These are phyloP conservation scores for Serranus cabrilla DNA, from an alignment of 2,797 vertebrate species.

Conservation along the genomic window DNA sequence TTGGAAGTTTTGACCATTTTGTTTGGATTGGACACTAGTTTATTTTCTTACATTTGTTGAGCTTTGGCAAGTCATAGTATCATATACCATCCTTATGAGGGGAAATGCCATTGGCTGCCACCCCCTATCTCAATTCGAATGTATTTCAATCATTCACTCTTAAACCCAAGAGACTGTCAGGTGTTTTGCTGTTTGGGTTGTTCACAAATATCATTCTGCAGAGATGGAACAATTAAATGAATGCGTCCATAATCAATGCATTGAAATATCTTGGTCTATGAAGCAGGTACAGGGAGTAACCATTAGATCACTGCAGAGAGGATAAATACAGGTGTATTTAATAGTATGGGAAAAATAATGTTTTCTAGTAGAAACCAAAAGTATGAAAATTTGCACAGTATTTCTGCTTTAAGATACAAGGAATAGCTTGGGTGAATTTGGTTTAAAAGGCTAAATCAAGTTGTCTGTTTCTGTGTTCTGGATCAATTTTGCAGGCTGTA, in stretches of 20 bases:
- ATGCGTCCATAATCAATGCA: slow-evolving; percentile 36
- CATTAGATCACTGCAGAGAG: too few species aligned
- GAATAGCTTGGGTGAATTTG: neutral
- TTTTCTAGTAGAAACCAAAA: too few species aligned
- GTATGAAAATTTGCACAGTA: too few species aligned
- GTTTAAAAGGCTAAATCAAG: neutral
- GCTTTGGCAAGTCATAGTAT: neutral
- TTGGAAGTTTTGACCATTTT: neutral
- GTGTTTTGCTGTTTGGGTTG: slow-evolving; percentile 41
- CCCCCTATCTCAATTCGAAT: slow-evolving; percentile 5
- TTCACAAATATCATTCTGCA: slow-evolving; percentile 72
- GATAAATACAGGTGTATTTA: too few species aligned
- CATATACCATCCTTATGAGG: neutral
- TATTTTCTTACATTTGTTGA: neutral
- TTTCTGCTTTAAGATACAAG: neutral
- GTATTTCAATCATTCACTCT: neutral
- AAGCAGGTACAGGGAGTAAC: neutral
- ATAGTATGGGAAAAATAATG: too few species aligned
- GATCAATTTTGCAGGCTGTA: neutral
- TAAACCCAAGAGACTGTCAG: neutral
- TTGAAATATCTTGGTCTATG: slow-evolving; percentile 16
- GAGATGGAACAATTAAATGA: slow-evolving; percentile 59
- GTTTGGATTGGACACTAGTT: neutral
- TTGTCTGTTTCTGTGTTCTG: neutral
- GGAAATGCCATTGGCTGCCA: neutral